Evolutionary conservation across 2,113 vertebrate genomes (phyloP).

Genomic region (Halichoeres trimaculatus): DNA sequence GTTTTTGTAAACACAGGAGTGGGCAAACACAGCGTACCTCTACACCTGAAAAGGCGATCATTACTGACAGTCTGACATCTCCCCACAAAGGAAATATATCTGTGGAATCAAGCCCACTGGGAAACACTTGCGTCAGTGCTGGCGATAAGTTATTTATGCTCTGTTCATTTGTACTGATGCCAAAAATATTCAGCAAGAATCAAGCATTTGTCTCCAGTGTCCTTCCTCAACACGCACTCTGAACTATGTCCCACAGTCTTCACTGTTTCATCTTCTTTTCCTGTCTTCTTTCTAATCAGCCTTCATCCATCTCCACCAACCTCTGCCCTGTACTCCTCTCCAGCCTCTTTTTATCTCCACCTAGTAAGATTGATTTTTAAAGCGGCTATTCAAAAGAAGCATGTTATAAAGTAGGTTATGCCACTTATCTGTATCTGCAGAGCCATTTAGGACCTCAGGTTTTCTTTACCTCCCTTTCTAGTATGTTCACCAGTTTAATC

Average conservation of each 20-base stretch:
- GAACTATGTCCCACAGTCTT: conserved; percentile 43
- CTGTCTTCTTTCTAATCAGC: conserved; percentile 42
- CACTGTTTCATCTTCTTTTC: conserved; percentile 47
- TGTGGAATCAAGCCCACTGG: conserved; percentile 8
- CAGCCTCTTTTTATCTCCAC: conserved; percentile 45
- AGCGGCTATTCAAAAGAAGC: conserved; percentile 26
- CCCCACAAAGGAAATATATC: conserved; percentile 13
- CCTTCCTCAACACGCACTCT: conserved; percentile 17
- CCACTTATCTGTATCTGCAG: conserved; percentile 19
- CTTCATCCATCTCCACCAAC: conserved; percentile 47
- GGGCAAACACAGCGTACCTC: conserved; percentile 8
- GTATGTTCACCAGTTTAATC: conserved; percentile 17
- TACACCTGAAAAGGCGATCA: not conserved
- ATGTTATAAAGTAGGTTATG: conserved; percentile 14
- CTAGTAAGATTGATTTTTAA: conserved; percentile 36
- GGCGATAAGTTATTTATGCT: conserved; percentile 46
- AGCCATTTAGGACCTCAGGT: conserved; percentile 17
- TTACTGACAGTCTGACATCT: not conserved
- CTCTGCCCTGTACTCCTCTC: conserved; percentile 43
- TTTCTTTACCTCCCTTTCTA: conserved; percentile 9
- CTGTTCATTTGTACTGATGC: conserved; percentile 10
- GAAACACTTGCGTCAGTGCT: conserved; percentile 21
- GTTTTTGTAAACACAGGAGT: not conserved
- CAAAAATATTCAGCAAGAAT: not conserved
- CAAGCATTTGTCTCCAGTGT: conserved; percentile 21